Evolutionary conservation across 2,888 invertebrate species (phyloP).

Genomic region (Phalera bucephala): DNA sequence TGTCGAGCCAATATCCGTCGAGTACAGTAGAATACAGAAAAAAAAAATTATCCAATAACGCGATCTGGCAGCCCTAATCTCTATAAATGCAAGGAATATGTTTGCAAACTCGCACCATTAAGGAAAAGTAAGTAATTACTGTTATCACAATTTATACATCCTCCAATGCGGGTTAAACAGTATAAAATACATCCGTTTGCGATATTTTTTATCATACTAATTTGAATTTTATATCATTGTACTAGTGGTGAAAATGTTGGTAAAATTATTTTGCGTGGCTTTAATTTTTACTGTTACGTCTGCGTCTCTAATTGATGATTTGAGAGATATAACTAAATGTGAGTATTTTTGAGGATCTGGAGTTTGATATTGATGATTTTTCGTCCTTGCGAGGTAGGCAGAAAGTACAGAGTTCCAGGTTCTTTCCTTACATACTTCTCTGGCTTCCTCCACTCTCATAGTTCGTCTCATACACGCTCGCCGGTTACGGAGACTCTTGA

Average conservation of each 20-base stretch:
- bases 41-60: too few species aligned
- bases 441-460: too few species aligned
- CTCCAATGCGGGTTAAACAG: neutral
- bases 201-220: neutral
- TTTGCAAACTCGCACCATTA: neutral
- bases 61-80: too few species aligned
- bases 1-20: too few species aligned
- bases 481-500: too few species aligned
- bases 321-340: neutral
- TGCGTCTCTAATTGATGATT: neutral
- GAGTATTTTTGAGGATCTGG: too few species aligned
- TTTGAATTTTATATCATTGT: neutral
- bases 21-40: too few species aligned
- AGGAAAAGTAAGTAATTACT: constrained; percentile 1
- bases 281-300: neutral
- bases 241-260: neutral
- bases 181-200: neutral
- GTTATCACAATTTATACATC: neutral
- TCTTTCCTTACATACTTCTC: too few species aligned
- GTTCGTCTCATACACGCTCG: too few species aligned
- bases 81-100: neutral
- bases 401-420: too few species aligned
- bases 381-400: too few species aligned
- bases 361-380: too few species aligned
- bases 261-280: neutral